These are phyloP conservation scores for Centropus unirufus DNA, from an alignment of 2,113 vertebrate species.

Conservation along the genomic window DNA sequence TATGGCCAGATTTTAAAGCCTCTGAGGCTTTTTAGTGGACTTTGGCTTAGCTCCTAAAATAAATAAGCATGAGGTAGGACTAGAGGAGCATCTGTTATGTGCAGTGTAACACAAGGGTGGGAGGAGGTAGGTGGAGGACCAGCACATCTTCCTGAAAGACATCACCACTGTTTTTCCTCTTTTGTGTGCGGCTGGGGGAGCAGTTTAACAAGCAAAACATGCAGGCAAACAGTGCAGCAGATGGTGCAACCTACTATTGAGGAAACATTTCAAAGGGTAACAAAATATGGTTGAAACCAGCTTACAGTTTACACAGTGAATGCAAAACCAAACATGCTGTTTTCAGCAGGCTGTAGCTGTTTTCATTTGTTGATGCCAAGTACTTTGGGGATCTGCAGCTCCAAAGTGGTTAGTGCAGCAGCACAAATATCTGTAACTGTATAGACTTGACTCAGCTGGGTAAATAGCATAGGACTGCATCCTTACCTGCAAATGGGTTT, in stretches of 20 bases:
- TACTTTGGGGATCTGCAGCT: slow-evolving; percentile 42
- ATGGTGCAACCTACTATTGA: slow-evolving; percentile 71
- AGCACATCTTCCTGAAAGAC: slow-evolving; percentile 23
- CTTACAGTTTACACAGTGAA: slow-evolving; percentile 70
- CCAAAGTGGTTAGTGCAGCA: slow-evolving; percentile 8
- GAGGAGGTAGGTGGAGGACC: not conserved
- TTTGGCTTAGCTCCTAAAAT: not conserved
- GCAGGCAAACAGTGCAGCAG: slow-evolving; percentile 67
- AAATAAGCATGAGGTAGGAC: not conserved
- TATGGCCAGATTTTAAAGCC: not conserved
- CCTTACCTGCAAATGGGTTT: not conserved
- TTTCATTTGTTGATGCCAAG: slow-evolving; percentile 68
- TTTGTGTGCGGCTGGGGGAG: slow-evolving; percentile 52
- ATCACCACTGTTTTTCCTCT: slow-evolving; percentile 1
- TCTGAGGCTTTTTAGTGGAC: not conserved
- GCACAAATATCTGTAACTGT: not conserved
- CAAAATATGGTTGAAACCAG: slow-evolving; percentile 71
- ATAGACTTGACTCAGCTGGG: not conserved
- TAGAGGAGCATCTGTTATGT: not conserved
- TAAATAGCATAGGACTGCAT: not conserved
- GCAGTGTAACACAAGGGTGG: not conserved
- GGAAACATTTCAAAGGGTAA: slow-evolving; percentile 73
- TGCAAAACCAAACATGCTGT: slow-evolving; percentile 59
- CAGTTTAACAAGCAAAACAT: slow-evolving; percentile 66
- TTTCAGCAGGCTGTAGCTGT: slow-evolving; percentile 68